Base-by-base conservation (phyloP, 2,797 vertebrate species). In the Heterohyrax brucei region DNA sequence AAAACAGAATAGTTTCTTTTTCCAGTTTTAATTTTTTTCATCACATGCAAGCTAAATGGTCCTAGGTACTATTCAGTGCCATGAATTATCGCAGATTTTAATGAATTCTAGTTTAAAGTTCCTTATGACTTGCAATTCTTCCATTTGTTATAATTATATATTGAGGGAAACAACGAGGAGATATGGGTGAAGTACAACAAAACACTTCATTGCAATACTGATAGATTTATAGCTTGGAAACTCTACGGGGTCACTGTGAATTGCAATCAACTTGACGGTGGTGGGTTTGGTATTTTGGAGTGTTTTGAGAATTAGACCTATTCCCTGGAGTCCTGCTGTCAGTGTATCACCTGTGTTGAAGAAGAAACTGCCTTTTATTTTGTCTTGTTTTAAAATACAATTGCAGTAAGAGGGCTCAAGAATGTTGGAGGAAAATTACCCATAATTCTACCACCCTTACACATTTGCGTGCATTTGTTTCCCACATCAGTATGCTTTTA, bases 1-100 rank as follows among this genome's bases (percentile, higher is more conserved):
- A 94, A 94, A 83, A 53, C 39, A 68, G 61, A 92, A 77, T 1
- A 72, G 13, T 0, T 83, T 86, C 13, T 95, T 91, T 64, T 24
- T 66, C 26, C 8, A 46, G 28, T 73, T 87, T 94, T 77, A 93
- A 77, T 24, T 89, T 89, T 22, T 85, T 46, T 62, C 26, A 9
- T 72, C 56, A 46, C 78, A n/a, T n/a, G 46, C 33, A 44, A 92
- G 22, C 39, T 39, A 79, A 83, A 30, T 46, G 84, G 18, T 44
- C 26, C 33, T 73, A 10, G 66, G 24, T 86, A 62, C 66, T 64
- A 53, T 56, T 61, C 18, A 94, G 62, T 9, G 56, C 5, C 0
- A 1, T 64, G 72, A 33, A 33, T 94, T 28, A 83, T 28, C 44
- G 88, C 21, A 16, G 28, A 80, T 39, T 76, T 80, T 89, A 75